Conservation (phyloP, 2,797 vertebrate species). For the Mus minutoides region DNA sequence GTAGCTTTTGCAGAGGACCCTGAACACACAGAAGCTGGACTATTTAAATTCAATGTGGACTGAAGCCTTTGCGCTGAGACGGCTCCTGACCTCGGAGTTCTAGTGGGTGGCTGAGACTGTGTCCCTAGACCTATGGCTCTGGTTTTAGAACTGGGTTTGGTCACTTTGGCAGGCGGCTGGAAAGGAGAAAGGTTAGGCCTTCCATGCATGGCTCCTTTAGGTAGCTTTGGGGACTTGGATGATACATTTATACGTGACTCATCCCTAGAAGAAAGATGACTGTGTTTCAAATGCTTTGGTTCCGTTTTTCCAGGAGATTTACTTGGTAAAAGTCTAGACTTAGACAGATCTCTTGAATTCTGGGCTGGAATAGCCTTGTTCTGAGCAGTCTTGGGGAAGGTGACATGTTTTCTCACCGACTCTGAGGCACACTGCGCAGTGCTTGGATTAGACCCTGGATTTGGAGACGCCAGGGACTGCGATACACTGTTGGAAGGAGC, state of each 20-base stretch:
- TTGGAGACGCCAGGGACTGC: constrained; percentile 36
- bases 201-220: constrained; percentile 72
- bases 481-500: not conserved
- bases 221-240: constrained; percentile 85
- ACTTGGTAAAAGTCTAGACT: constrained; percentile 50
- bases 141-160: constrained; percentile 76
- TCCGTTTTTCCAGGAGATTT: constrained; percentile 68
- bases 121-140: not conserved
- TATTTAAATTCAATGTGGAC: constrained; percentile 72
- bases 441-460: constrained; percentile 62
- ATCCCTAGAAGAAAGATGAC: constrained; percentile 58
- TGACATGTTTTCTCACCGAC: constrained; percentile 87
- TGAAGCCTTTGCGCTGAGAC: constrained; percentile 74
- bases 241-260: constrained; percentile 83
- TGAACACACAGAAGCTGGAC: constrained; percentile 76
- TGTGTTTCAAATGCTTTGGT: constrained; percentile 69
- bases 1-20: constrained; percentile 71
- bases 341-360: not conserved
- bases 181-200: constrained; percentile 79
- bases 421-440: constrained; percentile 82
- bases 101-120: constrained; percentile 29
- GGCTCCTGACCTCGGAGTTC: constrained; percentile 50
- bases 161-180: constrained; percentile 70
- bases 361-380: constrained; percentile 64
- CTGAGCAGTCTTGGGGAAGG: constrained; percentile 85